phyloP scores from a whole-genome alignment of 2,797 vertebrate species.

The Molossus molossus region DNA sequence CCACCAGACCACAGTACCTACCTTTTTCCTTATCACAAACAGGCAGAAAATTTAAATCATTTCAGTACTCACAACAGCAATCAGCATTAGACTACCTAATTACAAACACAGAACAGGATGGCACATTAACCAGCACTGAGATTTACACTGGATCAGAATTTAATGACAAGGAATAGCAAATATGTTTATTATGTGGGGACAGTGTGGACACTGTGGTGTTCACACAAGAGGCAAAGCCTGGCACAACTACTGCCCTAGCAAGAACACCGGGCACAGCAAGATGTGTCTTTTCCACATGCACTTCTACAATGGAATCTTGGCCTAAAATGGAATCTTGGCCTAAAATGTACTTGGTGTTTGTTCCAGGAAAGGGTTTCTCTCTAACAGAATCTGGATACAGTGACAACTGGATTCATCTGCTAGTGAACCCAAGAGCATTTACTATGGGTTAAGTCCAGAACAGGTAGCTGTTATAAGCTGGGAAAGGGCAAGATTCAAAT shows the following conservation, averaged over 20 bases:
- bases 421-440: slow-evolving; percentile 17
- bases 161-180: slow-evolving; percentile 62
- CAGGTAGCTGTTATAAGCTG: neutral
- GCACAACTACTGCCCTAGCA: neutral
- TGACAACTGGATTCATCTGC: slow-evolving; percentile 39
- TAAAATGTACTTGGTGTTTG: neutral
- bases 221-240: neutral
- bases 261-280: neutral
- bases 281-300: neutral
- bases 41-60: slow-evolving; percentile 66
- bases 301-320: neutral
- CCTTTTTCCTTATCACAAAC: slow-evolving; percentile 67
- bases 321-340: neutral
- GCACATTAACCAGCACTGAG: slow-evolving; percentile 43
- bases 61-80: slow-evolving; percentile 15
- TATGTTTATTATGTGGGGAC: neutral
- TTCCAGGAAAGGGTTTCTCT: slow-evolving; percentile 36
- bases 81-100: slow-evolving; percentile 53
- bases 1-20: slow-evolving; percentile 59
- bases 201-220: neutral
- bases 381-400: neutral
- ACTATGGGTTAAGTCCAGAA: slow-evolving; percentile 16
- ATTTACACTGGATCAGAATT: slow-evolving; percentile 21
- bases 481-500: slow-evolving; percentile 59
- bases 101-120: slow-evolving; percentile 57